phyloP scores from a whole-genome alignment of 2,113 vertebrate species.

The Mustela lutreola region DNA sequence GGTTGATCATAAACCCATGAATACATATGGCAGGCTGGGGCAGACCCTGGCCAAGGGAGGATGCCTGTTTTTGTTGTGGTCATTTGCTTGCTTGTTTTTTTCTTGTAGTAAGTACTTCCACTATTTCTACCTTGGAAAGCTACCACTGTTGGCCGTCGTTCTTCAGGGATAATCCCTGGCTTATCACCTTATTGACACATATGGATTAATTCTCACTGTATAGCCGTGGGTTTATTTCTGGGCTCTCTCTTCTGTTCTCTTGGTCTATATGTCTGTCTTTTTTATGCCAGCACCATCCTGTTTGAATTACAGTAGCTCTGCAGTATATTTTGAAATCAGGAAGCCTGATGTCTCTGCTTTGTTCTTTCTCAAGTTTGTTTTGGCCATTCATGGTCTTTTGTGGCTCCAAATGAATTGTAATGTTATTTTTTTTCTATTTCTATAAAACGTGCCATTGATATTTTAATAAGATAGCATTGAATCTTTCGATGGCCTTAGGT shows the following conservation, averaged over 20 bases:
- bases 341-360: neutral
- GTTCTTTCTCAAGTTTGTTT: neutral
- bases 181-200: neutral
- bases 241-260: neutral
- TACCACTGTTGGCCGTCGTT: neutral
- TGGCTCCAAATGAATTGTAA: neutral
- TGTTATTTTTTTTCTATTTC: neutral
- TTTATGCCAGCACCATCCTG: neutral
- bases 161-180: neutral
- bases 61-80: neutral
- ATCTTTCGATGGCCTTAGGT: neutral
- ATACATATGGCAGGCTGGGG: neutral
- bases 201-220: neutral
- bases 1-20: neutral
- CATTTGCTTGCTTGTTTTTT: neutral
- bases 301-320: neutral
- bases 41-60: neutral
- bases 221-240: neutral
- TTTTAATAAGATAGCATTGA: neutral
- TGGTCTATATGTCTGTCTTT: neutral
- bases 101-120: neutral
- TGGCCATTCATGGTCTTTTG: neutral
- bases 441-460: neutral
- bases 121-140: neutral
- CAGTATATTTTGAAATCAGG: neutral